Evolutionary conservation across 2,797 vertebrate genomes (phyloP).

Genomic region (Choloepus didactylus): DNA sequence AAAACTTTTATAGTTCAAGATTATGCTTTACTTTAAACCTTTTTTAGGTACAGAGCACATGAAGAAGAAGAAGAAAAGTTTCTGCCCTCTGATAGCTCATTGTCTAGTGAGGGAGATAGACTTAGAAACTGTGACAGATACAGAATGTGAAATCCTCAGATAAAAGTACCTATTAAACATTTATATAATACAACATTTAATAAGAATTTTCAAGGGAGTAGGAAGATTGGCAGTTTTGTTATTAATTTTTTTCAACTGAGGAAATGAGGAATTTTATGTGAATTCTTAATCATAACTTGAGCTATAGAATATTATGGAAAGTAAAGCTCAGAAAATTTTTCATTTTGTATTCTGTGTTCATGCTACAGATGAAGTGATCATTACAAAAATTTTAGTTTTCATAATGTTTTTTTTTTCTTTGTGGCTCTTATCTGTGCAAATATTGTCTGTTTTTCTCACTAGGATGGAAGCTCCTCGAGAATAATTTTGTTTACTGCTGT

Average conservation of each 20-base stretch:
- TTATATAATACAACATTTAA: background rate
- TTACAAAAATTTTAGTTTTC: background rate
- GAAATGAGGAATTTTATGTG: background rate
- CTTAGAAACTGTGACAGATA: slow-evolving; percentile 2
- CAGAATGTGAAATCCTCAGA: background rate
- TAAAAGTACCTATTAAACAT: background rate
- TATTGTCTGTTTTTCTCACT: background rate
- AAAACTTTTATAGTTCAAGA: background rate
- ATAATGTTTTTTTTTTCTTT: background rate
- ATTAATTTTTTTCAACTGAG: slow-evolving; percentile 31
- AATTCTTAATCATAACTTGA: background rate
- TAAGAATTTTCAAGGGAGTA: background rate
- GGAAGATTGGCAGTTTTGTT: background rate
- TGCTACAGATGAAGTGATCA: background rate
- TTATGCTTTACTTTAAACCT: background rate
- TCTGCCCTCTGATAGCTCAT: background rate
- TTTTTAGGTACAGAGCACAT: background rate
- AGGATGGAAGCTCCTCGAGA: background rate
- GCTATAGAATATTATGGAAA: background rate
- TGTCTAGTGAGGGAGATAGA: background rate
- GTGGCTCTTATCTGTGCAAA: background rate
- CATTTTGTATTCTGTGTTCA: background rate
- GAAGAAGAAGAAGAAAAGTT: background rate
- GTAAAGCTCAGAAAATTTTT: slow-evolving; percentile 4
- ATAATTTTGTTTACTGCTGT: background rate